Evolutionary conservation across 2,888 invertebrate genomes (phyloP), one percentile per base, ranked within the genome.

Genomic region (Agrotis exclamationis): DNA sequence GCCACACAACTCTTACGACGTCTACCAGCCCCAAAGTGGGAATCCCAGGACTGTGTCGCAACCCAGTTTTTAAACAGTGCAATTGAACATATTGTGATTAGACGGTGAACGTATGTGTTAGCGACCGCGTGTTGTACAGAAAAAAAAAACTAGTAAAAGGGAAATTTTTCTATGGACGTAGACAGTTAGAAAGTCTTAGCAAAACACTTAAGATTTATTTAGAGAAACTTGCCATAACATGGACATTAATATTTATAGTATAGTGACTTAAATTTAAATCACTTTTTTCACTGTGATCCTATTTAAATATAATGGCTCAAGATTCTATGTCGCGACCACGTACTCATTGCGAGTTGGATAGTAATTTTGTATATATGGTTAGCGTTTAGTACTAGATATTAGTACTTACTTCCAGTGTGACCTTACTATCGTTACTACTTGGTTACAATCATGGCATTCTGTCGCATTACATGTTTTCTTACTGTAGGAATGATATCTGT

Each of bases 1-100:
- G 91, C 98, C 98, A 51, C 97, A 97, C 77, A 97, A 96, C 75
- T 93, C 96, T 1, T 96, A 96, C 80, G 96, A 96, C 82, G 95
- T 93, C 0, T 96, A 96, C 85, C 95, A 94, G 77, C 95, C 95
- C 2, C 96, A 95, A 71, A 91, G 93, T 68, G 93, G 94, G 22
- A 95, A 94, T 84, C 94, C 95, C 0, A 93, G 96, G 89, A 96
- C 96, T 93, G 95, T 96, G 18, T 96, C 96, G 0, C 96, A 96
- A 84, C 96, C 96, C 88, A 96, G 96, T 92, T 96, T 96, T 89
- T 96, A 92, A 93, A 86, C 83, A 83, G 87, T 88, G 86, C 85
- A 84, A 84, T 84, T 79, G 63, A 80, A 65, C 70, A 74, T 86
- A 39, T 39, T 39, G 80, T 87, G 82, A 87, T 80, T 78, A 45